Evolutionary conservation across 2,888 invertebrate genomes (phyloP).

Genomic region (Cryptocephalus moraei): DNA sequence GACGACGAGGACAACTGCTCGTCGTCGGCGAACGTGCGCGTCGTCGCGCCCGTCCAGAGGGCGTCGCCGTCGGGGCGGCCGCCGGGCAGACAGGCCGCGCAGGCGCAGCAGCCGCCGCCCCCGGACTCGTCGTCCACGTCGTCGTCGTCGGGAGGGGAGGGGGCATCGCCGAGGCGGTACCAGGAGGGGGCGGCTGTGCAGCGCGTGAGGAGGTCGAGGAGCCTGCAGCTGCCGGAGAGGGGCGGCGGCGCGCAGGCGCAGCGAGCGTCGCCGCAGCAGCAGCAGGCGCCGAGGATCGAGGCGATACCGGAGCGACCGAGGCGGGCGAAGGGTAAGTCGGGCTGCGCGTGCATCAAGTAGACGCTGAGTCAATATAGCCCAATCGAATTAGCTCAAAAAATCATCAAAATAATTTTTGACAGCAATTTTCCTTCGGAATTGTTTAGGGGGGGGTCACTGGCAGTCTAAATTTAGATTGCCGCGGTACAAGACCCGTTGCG

Average conservation of each 20-base stretch:
- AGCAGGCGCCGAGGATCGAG: no score
- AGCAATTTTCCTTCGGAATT: no score
- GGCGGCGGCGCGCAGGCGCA: conserved; percentile 8
- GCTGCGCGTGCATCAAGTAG: no score
- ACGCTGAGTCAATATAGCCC: no score
- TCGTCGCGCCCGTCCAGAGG: conserved; percentile 28
- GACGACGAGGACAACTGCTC: conserved; percentile 43
- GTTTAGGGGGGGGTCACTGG: no score
- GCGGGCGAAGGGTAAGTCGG: no score
- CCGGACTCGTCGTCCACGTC: conserved; percentile 21
- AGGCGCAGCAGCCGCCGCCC: conserved; percentile 17
- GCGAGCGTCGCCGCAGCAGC: not conserved
- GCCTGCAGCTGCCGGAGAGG: conserved; percentile 53
- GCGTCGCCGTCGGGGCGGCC: conserved; percentile 33
- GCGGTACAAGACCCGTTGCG: no score
- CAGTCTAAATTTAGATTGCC: no score
- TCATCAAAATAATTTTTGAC: no score
- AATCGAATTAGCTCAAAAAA: no score
- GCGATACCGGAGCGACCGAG: no score
- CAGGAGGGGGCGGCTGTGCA: conserved; percentile 23
- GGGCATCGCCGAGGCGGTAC: conserved; percentile 24
- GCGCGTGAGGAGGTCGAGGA: conserved; percentile 45
- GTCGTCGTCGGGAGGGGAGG: conserved; percentile 32
- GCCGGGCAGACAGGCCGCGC: conserved; percentile 9
- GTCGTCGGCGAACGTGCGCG: conserved; percentile 38